Evolutionary conservation across 1,140 invertebrate genomes (phyloP).

Genomic region (Geopemphigus sp.): DNA sequence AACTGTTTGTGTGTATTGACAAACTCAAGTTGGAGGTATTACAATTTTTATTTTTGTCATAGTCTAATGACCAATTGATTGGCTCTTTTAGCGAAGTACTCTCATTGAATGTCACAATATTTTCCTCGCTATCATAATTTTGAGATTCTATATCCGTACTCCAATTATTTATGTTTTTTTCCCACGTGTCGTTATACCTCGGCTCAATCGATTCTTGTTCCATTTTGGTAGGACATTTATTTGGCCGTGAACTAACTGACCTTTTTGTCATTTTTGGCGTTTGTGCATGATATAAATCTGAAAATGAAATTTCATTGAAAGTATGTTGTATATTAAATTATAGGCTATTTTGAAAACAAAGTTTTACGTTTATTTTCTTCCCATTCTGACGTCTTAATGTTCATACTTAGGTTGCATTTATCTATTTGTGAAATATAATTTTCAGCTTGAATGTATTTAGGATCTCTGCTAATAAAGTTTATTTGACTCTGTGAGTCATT

Average conservation of each 20-base stretch:
- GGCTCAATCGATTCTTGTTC: not conserved
- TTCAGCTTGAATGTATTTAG: not conserved
- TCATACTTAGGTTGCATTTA: not conserved
- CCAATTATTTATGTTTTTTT: not conserved
- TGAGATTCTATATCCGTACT: not conserved
- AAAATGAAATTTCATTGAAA: not conserved
- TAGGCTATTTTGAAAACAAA: not conserved
- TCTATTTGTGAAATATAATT: not conserved
- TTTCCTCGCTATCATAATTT: not conserved
- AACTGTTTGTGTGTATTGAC: not conserved
- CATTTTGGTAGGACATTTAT: too few relatives aligned
- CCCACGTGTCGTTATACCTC: not conserved
- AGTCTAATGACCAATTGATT: not conserved
- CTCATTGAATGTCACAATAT: not conserved
- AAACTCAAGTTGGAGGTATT: not conserved
- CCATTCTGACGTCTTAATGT: too few relatives aligned
- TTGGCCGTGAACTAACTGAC: too few relatives aligned
- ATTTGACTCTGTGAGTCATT: not conserved
- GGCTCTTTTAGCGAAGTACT: not conserved
- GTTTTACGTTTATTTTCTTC: not conserved
- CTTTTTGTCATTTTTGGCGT: not conserved
- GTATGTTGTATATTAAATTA: not conserved
- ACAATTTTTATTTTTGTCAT: not conserved
- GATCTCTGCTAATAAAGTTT: not conserved
- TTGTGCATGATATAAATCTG: not conserved